Evolutionary conservation across 1,140 invertebrate genomes (phyloP).

Genomic region (Drosophila grimshawi): DNA sequence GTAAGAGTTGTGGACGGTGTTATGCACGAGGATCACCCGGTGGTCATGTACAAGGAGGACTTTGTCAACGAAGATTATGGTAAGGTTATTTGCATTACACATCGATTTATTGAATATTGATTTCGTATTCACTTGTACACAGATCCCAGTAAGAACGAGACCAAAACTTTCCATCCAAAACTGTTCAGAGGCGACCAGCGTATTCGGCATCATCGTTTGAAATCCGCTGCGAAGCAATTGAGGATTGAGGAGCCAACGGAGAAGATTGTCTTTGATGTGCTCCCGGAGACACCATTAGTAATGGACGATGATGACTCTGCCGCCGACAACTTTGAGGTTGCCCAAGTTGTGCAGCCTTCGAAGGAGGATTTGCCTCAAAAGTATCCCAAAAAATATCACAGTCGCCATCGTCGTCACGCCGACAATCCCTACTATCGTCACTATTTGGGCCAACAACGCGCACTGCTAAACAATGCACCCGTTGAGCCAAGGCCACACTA

Average conservation of each 20-base stretch:
- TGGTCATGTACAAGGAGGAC: constrained; percentile 81
- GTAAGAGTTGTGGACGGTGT: constrained; percentile 65
- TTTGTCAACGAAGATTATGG: constrained; percentile 80
- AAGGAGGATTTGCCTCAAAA: constrained; percentile 55
- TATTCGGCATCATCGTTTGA: constrained; percentile 38
- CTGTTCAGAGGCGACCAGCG: constrained; percentile 22
- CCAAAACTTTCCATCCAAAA: constrained; percentile 26
- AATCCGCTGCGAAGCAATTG: not conserved
- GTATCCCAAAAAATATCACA: constrained; percentile 67
- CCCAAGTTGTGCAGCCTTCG: constrained; percentile 43
- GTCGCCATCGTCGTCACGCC: constrained; percentile 58
- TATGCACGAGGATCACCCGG: constrained; percentile 70
- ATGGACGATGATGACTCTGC: constrained; percentile 38
- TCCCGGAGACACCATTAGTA: constrained; percentile 63
- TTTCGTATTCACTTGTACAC: not conserved
- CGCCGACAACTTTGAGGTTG: constrained; percentile 26
- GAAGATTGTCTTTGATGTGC: constrained; percentile 68
- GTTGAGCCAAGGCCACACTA: not conserved
- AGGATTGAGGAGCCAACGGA: constrained; percentile 37
- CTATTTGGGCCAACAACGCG: constrained; percentile 7
- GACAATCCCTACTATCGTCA: constrained; percentile 7
- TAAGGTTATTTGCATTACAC: constrained; percentile 16
- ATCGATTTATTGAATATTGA: not conserved
- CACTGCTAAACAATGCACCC: too few species aligned
- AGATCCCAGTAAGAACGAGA: constrained; percentile 62